Conservation (phyloP, 1,140 invertebrate species). For the Parapsyche elsis region DNA sequence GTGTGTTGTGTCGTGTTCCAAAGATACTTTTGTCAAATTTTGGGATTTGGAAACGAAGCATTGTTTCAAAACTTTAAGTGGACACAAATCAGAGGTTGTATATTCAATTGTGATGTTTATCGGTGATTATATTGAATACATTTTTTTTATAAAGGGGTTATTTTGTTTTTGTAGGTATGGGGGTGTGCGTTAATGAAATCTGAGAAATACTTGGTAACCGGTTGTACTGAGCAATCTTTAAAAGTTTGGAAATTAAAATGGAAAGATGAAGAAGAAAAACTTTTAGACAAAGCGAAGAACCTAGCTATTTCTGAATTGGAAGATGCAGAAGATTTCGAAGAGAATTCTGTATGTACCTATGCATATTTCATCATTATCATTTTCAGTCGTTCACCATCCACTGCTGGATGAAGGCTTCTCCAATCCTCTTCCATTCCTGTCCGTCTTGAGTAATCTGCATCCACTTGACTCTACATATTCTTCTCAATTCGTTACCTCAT, state of each 20-base stretch:
- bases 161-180: conserved; percentile 78
- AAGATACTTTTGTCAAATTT: conserved; percentile 96
- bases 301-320: conserved; percentile 69
- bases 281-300: conserved; percentile 66
- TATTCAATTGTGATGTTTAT: background rate
- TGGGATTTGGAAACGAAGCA: conserved; percentile 96
- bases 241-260: conserved; percentile 81
- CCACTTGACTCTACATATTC: no score
- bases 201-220: conserved; percentile 86
- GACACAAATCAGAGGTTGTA: conserved; percentile 78
- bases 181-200: conserved; percentile 82
- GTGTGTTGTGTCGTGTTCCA: conserved; percentile 89
- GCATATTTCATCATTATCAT: background rate
- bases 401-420: no score
- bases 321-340: conserved; percentile 68
- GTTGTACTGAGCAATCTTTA: conserved; percentile 85
- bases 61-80: conserved; percentile 93
- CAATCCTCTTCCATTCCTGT: no score
- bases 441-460: no score
- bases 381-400: no score
- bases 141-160: background rate
- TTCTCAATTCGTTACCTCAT: no score
- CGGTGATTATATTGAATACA: background rate
- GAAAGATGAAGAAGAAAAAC: conserved; percentile 66
- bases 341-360: conserved; percentile 60